phyloP scores from a whole-genome alignment of 2,797 vertebrate species.

The Channa striata region DNA sequence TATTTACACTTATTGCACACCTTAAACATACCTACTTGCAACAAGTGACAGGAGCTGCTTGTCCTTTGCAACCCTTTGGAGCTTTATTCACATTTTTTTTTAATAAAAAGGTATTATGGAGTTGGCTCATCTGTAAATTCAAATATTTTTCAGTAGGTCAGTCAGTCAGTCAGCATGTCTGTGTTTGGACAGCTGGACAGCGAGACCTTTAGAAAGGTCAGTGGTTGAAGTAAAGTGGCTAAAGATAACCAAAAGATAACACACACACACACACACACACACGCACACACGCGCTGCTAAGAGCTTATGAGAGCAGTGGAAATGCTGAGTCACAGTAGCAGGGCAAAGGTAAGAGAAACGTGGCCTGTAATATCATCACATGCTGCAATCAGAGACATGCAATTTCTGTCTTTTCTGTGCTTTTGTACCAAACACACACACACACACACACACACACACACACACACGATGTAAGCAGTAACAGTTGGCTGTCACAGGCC shows the following conservation, averaged over 20 bases:
- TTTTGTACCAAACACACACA: constrained; percentile 6
- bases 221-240: constrained; percentile 58
- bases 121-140: constrained; percentile 22
- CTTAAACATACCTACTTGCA: not conserved
- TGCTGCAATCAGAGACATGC: not conserved
- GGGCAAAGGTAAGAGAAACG: constrained; percentile 64
- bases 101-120: not conserved
- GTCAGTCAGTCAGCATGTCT: constrained; percentile 28
- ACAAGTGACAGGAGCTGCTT: too few relatives aligned
- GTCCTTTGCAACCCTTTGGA: too few relatives aligned
- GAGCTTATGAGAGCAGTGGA: constrained; percentile 27
- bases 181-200: constrained; percentile 70
- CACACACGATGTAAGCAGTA: constrained; percentile 9
- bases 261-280: constrained; percentile 29
- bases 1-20: too few relatives aligned
- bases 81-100: not conserved
- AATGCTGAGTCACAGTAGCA: constrained; percentile 62
- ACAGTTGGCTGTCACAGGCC: constrained; percentile 22
- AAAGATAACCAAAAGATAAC: constrained; percentile 75
- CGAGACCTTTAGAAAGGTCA: constrained; percentile 79
- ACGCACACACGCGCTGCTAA: constrained; percentile 7
- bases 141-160: constrained; percentile 52
- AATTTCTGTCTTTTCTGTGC: not conserved
- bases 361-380: constrained; percentile 31
- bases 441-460: constrained; percentile 15